Evolutionary conservation across 2,888 invertebrate species (phyloP), one percentile per base, ranked within the genome.

Genomic region (Labia minor): DNA sequence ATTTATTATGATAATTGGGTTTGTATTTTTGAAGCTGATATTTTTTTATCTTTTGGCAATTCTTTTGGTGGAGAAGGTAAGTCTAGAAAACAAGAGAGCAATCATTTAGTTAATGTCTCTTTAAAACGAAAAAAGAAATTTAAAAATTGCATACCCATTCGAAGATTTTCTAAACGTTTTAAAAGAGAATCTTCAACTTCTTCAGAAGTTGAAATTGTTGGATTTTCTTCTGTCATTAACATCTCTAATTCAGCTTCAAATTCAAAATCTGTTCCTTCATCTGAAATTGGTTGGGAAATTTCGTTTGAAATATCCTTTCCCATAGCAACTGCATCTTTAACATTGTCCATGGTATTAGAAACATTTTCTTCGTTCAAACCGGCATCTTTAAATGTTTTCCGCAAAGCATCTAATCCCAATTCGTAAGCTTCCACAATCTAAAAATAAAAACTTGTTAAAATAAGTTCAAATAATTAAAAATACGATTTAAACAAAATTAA

Each of bases 281-380:
- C 26, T 10, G 49, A 49, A 16, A 49, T 16, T 49, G 49, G 49
- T n/a, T 16, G 14, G 3, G 49, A 4, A 49, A 49, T 49, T 3
- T 49, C 49, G 14, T 49, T 4, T n/a, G 49, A 49, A 49, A 49
- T 49, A n/a, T 49, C 49, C 3, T 49, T 16, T 11, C n/a, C 49
- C 4, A 49, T 49, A 49, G 16, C 49, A 3, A 49, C 49, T 3
- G 49, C 87, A 73, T 90, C 90, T 73, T 84, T 83, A 65, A 91
- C 78, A 71, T 90, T 85, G 62, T 86, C 83, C 81, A 91, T 85
- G 0, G 89, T 84, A 71, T 89, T 85, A 71, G 83, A 82, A 0
- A 88, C 88, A 1, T 81, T 79, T 65, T 88, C 86, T 72, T 88
- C 87, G n/a, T 83, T 83, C 1, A 90, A 74, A 0, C 84, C 86